These are phyloP conservation scores for Drosophila birchii DNA, from an alignment of 2,888 invertebrate species.

Conservation along the genomic window DNA sequence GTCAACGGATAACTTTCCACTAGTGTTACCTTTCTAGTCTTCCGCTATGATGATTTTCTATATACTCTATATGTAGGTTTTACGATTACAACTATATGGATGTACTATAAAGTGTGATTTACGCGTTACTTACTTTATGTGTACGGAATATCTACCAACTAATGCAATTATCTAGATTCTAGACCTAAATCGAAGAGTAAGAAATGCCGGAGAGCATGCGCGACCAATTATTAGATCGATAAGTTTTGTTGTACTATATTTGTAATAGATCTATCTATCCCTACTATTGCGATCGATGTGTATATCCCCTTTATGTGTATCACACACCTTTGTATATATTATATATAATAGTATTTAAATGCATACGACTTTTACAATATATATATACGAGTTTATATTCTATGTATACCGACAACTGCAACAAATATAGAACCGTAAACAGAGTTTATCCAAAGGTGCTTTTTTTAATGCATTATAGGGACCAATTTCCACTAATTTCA, in stretches of 20 bases:
- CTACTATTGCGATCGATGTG: conserved; percentile 26
- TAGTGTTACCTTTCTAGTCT: conserved; percentile 79
- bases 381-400: conserved; percentile 37
- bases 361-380: conserved; percentile 37
- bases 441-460: conserved; percentile 46
- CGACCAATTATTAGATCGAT: conserved; percentile 68
- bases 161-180: conserved; percentile 68
- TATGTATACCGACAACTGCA: conserved; percentile 40
- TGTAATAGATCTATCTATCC: conserved; percentile 36
- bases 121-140: conserved; percentile 67
- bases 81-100: conserved; percentile 34
- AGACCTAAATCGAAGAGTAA: conserved; percentile 43
- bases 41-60: conserved; percentile 65
- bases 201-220: conserved; percentile 21
- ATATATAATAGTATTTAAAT: conserved; percentile 55
- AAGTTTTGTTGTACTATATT: conserved; percentile 59
- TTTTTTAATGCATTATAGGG: neutral
- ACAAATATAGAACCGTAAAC: conserved; percentile 63
- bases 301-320: conserved; percentile 28
- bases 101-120: conserved; percentile 70
- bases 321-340: conserved; percentile 55
- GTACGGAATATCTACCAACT: conserved; percentile 61
- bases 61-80: conserved; percentile 41
- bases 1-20: conserved; percentile 74
- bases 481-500: neutral